These are phyloP conservation scores for Rhamnusium bicolor DNA, from an alignment of 2,888 invertebrate species.

Conservation along the genomic window DNA sequence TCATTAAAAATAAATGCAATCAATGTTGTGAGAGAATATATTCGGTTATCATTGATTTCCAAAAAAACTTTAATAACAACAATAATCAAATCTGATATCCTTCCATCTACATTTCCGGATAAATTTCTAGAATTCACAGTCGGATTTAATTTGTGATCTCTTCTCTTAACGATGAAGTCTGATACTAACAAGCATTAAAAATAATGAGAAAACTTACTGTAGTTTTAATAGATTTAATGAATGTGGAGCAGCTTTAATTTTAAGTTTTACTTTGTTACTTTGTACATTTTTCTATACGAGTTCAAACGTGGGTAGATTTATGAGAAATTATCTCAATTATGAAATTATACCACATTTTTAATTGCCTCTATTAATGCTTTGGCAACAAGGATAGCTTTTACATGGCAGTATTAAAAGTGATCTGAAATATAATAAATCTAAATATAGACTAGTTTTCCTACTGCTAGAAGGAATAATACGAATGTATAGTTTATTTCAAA, in stretches of 20 bases:
- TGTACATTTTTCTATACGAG: background rate
- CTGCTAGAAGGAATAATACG: too few relatives aligned
- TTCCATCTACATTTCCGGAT: background rate
- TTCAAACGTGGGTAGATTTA: background rate
- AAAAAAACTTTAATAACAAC: background rate
- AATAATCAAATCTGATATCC: background rate
- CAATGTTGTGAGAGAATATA: background rate
- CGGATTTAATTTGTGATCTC: background rate
- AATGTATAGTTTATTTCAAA: too few relatives aligned
- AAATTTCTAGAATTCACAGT: background rate
- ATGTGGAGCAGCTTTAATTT: background rate
- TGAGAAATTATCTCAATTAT: background rate
- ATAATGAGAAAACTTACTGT: slow-evolving; percentile 24
- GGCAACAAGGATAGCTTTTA: background rate
- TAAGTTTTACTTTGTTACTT: background rate
- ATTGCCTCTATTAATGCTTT: background rate
- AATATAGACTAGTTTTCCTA: too few relatives aligned
- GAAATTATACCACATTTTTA: background rate
- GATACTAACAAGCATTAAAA: slow-evolving; percentile 23
- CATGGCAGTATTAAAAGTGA: background rate
- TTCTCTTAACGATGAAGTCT: background rate
- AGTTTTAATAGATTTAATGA: slow-evolving; percentile 2
- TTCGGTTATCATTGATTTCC: background rate
- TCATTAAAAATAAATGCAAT: too few relatives aligned
- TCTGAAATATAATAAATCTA: too few relatives aligned